phyloP scores from a whole-genome alignment of 2,113 vertebrate genomes.

The Oryzias celebensis region DNA sequence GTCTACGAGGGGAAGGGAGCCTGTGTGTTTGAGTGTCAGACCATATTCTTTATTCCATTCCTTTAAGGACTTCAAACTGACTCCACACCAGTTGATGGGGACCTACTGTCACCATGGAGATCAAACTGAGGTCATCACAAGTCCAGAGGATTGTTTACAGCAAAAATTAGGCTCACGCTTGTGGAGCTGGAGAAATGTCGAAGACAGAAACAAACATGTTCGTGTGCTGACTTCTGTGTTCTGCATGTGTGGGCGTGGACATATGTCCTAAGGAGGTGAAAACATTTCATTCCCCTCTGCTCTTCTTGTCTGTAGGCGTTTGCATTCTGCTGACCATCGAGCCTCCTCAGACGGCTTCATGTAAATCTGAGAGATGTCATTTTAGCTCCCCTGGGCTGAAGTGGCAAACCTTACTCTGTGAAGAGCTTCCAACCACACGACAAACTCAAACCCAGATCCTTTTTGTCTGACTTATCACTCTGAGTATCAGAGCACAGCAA shows the following conservation, averaged over 20 bases:
- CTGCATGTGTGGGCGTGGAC: slow-evolving; percentile 20
- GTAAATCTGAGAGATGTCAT: slow-evolving; percentile 40
- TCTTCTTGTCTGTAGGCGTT: slow-evolving; percentile 15
- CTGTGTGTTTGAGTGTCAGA: slow-evolving; percentile 23
- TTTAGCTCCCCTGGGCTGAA: slow-evolving; percentile 18
- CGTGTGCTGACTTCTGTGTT: slow-evolving; percentile 4
- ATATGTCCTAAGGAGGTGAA: slow-evolving; percentile 26
- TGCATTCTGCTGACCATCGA: slow-evolving; percentile 23
- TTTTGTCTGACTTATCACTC: not conserved
- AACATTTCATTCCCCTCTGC: not conserved
- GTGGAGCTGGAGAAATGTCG: not conserved
- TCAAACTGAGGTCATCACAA: not conserved
- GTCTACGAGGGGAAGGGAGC: slow-evolving; percentile 36
- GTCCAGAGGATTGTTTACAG: not conserved
- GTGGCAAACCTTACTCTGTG: slow-evolving; percentile 23
- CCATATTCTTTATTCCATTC: slow-evolving; percentile 1
- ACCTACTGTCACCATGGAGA: not conserved
- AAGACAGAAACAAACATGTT: not conserved
- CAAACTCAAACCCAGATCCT: slow-evolving; percentile 20
- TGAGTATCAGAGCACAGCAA: no score
- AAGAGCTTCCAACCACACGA: slow-evolving; percentile 36
- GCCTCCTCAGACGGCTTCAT: slow-evolving; percentile 30
- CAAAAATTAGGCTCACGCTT: not conserved
- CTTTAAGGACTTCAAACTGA: slow-evolving; percentile 3
- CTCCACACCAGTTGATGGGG: not conserved